Evolutionary conservation across 1,140 invertebrate species (phyloP).

Genomic region (Probaryconus sp.): DNA sequence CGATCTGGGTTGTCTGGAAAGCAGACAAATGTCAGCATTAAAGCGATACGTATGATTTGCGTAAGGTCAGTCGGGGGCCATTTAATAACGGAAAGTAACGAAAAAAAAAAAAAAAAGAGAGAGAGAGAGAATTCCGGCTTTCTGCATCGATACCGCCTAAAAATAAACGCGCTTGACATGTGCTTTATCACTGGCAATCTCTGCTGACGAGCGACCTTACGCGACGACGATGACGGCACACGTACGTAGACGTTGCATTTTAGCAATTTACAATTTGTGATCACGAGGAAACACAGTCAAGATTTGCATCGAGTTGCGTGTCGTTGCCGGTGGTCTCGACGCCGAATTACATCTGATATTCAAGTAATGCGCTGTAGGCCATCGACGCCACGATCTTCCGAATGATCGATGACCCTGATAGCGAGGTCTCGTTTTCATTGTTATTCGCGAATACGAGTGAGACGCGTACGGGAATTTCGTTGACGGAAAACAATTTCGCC

Average conservation of each 20-base stretch:
- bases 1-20: too few relatives aligned
- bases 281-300: conserved; percentile 55
- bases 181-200: conserved; percentile 57
- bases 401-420: conserved; percentile 55
- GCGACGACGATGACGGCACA: conserved; percentile 22
- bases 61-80: conserved; percentile 18
- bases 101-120: too few relatives aligned
- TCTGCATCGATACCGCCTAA: conserved; percentile 27
- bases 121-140: too few relatives aligned
- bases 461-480: too few relatives aligned
- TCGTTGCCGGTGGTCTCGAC: too few relatives aligned
- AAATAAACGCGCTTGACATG: conserved; percentile 46
- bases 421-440: conserved; percentile 4
- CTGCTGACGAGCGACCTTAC: conserved; percentile 55
- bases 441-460: conserved; percentile 1
- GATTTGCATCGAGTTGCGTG: conserved; percentile 60
- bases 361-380: too few relatives aligned
- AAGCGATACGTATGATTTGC: conserved; percentile 17
- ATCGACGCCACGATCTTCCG: too few relatives aligned
- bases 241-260: conserved; percentile 25
- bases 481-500: too few relatives aligned
- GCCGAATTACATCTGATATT: conserved; percentile 57
- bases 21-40: too few relatives aligned
- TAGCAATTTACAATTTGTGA: too few relatives aligned
- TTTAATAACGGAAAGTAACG: not conserved